A percentile compares a stretch with the other conserved stretches of the same genome.
Conservation (phyloP, 2,888 invertebrate species). For the Nemurella pictetii region DNA sequence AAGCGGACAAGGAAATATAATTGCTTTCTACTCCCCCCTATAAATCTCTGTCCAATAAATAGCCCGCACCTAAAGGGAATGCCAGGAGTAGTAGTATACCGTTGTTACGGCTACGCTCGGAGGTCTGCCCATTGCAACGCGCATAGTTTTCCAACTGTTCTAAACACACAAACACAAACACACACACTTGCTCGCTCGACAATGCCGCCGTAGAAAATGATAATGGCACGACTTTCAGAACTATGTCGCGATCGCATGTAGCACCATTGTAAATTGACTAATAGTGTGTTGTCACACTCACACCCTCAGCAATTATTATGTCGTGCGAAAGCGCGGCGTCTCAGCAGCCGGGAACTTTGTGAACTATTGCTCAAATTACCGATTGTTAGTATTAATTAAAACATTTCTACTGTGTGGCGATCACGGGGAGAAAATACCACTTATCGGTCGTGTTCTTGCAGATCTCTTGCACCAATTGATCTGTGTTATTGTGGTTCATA, state of each 20-base stretch:
- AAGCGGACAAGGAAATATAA: slow-evolving; percentile 32
- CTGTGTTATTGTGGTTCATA: too few relatives aligned
- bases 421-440: too few relatives aligned
- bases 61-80: slow-evolving; percentile 30
- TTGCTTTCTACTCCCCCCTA: slow-evolving; percentile 29
- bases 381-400: neutral
- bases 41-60: slow-evolving; percentile 32
- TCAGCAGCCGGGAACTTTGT: neutral
- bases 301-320: neutral
- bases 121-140: neutral
- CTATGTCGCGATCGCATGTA: slow-evolving; percentile 20
- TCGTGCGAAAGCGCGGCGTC: neutral
- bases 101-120: neutral
- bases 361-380: neutral
- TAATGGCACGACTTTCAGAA: slow-evolving; percentile 13
- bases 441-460: too few relatives aligned
- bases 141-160: slow-evolving; percentile 21
- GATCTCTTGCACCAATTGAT: too few relatives aligned
- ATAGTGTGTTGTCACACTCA: neutral
- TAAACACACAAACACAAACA: neutral
- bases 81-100: slow-evolving; percentile 7
- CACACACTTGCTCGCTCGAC: neutral
- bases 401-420: neutral
- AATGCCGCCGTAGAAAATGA: neutral
- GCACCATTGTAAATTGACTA: slow-evolving; percentile 11